Percentiles rank a stretch among this genome's conserved stretches.
phyloP scores from a whole-genome alignment of 2,797 vertebrate genomes.

The Tadarida brasiliensis region DNA sequence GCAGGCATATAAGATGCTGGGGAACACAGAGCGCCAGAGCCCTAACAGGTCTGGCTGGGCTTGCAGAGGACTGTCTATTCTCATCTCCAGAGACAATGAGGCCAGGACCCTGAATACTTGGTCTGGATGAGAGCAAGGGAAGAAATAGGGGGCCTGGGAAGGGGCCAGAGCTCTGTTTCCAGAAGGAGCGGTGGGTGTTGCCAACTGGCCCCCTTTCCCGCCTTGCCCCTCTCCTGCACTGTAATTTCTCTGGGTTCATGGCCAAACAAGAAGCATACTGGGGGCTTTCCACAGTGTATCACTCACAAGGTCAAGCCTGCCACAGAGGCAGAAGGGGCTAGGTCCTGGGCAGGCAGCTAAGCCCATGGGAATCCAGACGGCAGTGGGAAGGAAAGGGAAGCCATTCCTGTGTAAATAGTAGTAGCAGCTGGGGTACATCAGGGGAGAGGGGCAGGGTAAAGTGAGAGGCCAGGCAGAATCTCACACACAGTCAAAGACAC shows the following conservation, averaged over 20 bases:
- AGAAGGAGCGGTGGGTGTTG: constrained; percentile 65
- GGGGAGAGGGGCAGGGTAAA: neutral
- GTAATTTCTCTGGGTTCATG: neutral
- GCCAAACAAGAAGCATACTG: neutral
- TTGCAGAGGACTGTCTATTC: neutral
- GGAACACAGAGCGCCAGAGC: neutral
- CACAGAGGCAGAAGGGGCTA: constrained; percentile 55
- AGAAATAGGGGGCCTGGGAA: constrained; percentile 30
- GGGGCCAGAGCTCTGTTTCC: constrained; percentile 60
- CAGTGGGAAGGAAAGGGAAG: constrained; percentile 51
- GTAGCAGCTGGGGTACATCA: constrained; percentile 60
- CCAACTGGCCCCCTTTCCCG: constrained; percentile 36
- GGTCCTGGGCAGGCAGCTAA: constrained; percentile 25
- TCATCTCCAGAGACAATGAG: neutral
- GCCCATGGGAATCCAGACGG: constrained; percentile 62
- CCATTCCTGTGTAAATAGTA: constrained; percentile 57
- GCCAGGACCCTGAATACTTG: neutral
- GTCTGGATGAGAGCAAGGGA: neutral
- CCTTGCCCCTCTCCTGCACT: neutral
- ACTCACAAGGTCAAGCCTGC: constrained; percentile 37
- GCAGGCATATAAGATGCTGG: neutral
- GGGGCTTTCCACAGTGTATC: constrained; percentile 72
- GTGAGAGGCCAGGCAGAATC: neutral
- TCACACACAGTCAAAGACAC: neutral
- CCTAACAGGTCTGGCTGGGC: neutral